A percentile compares a stretch with the other conserved stretches of the same genome.
Conservation (phyloP, 1,140 invertebrate genomes). For the Coptotermes formosanus region DNA sequence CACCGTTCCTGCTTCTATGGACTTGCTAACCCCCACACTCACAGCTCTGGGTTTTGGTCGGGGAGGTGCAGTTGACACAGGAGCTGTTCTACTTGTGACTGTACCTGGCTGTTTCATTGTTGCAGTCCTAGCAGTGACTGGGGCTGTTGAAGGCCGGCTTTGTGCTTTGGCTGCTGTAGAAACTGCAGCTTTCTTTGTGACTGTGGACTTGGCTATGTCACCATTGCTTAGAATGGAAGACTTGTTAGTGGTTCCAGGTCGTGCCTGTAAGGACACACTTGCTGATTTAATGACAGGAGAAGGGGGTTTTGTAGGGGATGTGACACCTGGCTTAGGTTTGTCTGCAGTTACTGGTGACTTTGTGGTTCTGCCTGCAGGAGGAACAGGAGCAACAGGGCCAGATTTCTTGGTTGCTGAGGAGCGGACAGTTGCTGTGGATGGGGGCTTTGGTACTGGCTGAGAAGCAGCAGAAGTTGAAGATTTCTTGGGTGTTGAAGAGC, state of each 20-base stretch:
- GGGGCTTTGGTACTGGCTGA: constrained; percentile 36
- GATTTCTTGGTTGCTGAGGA: constrained; percentile 26
- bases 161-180: constrained; percentile 34
- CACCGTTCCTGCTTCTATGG: constrained; percentile 8
- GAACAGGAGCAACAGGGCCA: not conserved
- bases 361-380: constrained; percentile 14
- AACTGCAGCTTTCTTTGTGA: constrained; percentile 42
- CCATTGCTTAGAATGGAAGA: not conserved
- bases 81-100: constrained; percentile 34
- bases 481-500: constrained; percentile 24
- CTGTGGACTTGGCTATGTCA: constrained; percentile 34
- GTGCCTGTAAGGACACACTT: not conserved
- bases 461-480: not conserved
- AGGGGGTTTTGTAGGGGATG: not conserved
- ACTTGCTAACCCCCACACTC: constrained; percentile 25
- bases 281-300: not conserved
- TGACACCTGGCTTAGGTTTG: constrained; percentile 3
- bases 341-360: not conserved
- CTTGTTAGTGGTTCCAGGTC: constrained; percentile 22
- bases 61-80: not conserved
- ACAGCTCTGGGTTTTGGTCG: constrained; percentile 23
- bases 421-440: constrained; percentile 30
- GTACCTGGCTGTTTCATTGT: constrained; percentile 42
- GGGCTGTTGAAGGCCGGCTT: constrained; percentile 31
- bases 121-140: constrained; percentile 49